Evolutionary conservation across 2,113 vertebrate genomes (phyloP).

Genomic region (zebrafish (Danio rerio)): GRCz12tu NC_133198.1:105501-106000

Average conservation of each 20-base stretch:
- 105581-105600: no score
- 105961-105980: background rate
- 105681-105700: constrained; percentile 82
- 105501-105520: no score
- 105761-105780: constrained; percentile 85
- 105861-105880: no score
- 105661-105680: no score
- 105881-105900: no score
- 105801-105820: constrained; percentile 88
- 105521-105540: no score
- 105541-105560: no score
- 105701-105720: constrained; percentile 83
- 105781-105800: constrained; percentile 88
- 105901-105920: background rate
- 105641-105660: no score
- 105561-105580: no score
- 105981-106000: background rate
- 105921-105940: background rate
- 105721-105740: constrained; percentile 93
- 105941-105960: background rate
- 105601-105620: no score
- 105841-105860: background rate
- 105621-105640: no score
- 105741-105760: constrained; percentile 88
- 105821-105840: background rate